phyloP scores from a whole-genome alignment of 2,797 vertebrate species.

The Crenichthys baileyi region DNA sequence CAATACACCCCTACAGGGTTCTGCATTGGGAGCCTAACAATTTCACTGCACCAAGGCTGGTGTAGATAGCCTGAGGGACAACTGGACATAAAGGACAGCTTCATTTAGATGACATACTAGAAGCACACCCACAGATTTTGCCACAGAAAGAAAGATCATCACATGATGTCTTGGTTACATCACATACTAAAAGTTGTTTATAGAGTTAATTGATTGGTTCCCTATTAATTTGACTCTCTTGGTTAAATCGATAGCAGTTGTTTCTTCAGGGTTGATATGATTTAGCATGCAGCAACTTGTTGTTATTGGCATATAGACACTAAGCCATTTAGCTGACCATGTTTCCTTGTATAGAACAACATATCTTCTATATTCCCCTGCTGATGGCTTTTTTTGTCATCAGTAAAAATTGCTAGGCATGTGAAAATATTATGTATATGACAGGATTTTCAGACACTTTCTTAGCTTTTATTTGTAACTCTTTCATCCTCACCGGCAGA shows the following conservation, averaged over 20 bases:
- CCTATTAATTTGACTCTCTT: not conserved
- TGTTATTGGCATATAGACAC: not conserved
- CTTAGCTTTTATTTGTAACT: not conserved
- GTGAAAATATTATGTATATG: not conserved
- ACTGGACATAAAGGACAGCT: slow-evolving; percentile 10
- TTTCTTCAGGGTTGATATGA: not conserved
- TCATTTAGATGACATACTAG: slow-evolving; percentile 2
- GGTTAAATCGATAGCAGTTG: not conserved
- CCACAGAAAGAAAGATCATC: not conserved
- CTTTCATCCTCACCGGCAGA: not conserved
- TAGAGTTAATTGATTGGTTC: not conserved
- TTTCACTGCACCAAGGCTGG: slow-evolving; percentile 7
- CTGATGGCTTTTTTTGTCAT: not conserved
- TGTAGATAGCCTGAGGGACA: slow-evolving; percentile 15
- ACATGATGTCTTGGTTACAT: not conserved
- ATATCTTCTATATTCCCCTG: not conserved
- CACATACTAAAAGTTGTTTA: not conserved
- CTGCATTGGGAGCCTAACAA: slow-evolving; percentile 7
- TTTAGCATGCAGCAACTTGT: not conserved
- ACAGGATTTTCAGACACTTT: not conserved
- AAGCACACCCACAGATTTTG: not conserved
- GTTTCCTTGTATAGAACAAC: not conserved
- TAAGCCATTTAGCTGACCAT: not conserved
- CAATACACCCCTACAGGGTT: not conserved
- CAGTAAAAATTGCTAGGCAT: not conserved